These are phyloP conservation scores for Dryobotodes eremita DNA, from an alignment of 2,888 invertebrate species.

Conservation along the genomic window DNA sequence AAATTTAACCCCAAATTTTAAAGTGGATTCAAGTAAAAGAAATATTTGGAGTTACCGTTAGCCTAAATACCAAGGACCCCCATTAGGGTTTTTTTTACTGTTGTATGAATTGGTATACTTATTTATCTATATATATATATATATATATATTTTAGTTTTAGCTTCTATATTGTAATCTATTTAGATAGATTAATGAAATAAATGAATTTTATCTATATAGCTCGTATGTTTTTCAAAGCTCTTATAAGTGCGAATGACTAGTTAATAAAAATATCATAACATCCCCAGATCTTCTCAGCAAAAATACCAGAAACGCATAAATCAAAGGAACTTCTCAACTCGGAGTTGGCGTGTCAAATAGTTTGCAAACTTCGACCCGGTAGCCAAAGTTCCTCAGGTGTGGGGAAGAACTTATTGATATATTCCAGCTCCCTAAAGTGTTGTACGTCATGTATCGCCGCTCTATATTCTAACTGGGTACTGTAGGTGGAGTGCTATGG, in stretches of 20 bases:
- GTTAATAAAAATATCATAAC: not conserved
- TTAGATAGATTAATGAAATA: too few species aligned
- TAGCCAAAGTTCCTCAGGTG: conserved; percentile 48
- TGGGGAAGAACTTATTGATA: conserved; percentile 68
- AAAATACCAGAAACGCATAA: conserved; percentile 32
- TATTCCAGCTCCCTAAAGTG: conserved; percentile 66
- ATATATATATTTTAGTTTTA: not conserved
- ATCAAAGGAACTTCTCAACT: conserved; percentile 48
- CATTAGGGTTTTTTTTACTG: not conserved
- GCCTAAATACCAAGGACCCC: not conserved
- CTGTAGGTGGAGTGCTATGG: not conserved
- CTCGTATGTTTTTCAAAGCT: not conserved
- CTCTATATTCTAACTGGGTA: conserved; percentile 68
- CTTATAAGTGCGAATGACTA: not conserved
- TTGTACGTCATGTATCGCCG: conserved; percentile 67
- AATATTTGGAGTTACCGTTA: not conserved
- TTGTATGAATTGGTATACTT: not conserved
- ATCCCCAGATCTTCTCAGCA: not conserved
- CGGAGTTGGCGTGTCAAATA: conserved; percentile 52
- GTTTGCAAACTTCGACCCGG: conserved; percentile 38
- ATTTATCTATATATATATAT: not conserved
- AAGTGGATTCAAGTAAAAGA: too few species aligned
- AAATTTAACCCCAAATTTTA: not conserved
- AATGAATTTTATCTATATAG: not conserved
- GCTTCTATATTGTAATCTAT: too few species aligned